Evolutionary conservation across 2,888 invertebrate genomes (phyloP), one percentile per base, ranked within the genome.

Genomic region (Nemapogon koenigi): DNA sequence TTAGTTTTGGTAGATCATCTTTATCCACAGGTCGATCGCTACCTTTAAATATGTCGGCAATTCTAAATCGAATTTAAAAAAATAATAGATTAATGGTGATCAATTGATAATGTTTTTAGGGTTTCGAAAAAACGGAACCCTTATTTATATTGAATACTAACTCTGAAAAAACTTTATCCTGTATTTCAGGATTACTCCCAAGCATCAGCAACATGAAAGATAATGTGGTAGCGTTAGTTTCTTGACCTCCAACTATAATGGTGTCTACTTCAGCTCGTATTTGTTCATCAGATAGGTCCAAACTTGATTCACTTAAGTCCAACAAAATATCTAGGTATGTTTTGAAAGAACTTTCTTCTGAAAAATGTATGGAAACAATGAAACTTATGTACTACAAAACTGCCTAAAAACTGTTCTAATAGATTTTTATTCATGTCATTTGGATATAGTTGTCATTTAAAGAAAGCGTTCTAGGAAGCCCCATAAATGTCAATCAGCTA

Each of bases 211-310:
- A 43, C 0, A 55, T 38, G 45, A 57, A 75, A 43, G 61, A 59
- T 26, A 73, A 45, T 1, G 64, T 62, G 4, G 66, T 52, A 0
- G 80, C 73, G 1, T 69, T 68, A 0, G 81, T 81, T 55, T 81
- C 73, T 53, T 80, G 75, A 13, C 83, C 83, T 0, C 78, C 84
- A 10, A 83, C 56, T 44, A 83, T 80, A 50, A 84, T 79, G 3
- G 83, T 83, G 45, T 82, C 71, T 16, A 84, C 79, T 57, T 84
- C 84, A 3, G 79, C 65, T 43, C 66, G 57, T 14, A 84, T 57
- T 50, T 83, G 81, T 41, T 71, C 49, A 39, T 78, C 70, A 1
- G 79, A 73, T 7, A 83, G 61, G 37, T 54, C 56, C 1, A 55
- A 53, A 18, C 76, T 76, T 0, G 49, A 46, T 35, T 72, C 67